These are phyloP conservation scores for Gambusia holbrooki DNA, from an alignment of 2,113 vertebrate species.

Conservation along the genomic window DNA sequence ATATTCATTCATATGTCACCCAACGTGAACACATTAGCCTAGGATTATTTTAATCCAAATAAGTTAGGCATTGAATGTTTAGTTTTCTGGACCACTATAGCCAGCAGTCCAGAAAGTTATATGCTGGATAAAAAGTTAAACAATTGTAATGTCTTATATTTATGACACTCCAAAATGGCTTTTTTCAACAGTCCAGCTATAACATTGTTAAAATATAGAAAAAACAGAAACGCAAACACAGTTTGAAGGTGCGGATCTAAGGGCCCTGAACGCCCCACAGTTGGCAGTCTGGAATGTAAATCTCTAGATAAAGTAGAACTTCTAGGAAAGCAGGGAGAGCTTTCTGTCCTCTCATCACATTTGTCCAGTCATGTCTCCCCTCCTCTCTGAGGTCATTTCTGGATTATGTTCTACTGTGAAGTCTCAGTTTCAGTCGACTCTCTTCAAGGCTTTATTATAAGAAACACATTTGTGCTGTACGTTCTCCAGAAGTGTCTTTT, in stretches of 20 bases:
- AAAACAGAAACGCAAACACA: not conserved
- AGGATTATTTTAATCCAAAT: not conserved
- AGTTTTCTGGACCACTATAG: too few relatives aligned
- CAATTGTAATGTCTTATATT: not conserved
- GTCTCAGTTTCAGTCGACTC: not conserved
- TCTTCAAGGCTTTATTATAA: not conserved
- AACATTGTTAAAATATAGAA: not conserved
- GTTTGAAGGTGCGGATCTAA: not conserved
- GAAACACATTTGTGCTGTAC: constrained; percentile 16
- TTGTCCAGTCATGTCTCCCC: not conserved
- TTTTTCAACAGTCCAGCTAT: not conserved
- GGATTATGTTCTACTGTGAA: not conserved
- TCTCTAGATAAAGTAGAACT: constrained; percentile 43
- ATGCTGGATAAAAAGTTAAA: not conserved
- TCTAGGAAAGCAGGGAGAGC: constrained; percentile 40
- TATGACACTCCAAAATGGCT: not conserved
- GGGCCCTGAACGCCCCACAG: constrained; percentile 17
- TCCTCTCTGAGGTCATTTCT: constrained; percentile 1
- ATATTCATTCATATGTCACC: not conserved
- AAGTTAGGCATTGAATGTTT: not conserved
- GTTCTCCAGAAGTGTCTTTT: not conserved
- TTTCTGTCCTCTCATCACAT: constrained; percentile 21
- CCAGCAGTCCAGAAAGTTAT: not conserved
- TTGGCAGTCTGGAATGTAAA: constrained; percentile 40
- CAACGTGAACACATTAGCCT: not conserved